These are phyloP conservation scores for Lottia scabra DNA, from an alignment of 2,888 invertebrate genomes.

Conservation along the genomic window DNA sequence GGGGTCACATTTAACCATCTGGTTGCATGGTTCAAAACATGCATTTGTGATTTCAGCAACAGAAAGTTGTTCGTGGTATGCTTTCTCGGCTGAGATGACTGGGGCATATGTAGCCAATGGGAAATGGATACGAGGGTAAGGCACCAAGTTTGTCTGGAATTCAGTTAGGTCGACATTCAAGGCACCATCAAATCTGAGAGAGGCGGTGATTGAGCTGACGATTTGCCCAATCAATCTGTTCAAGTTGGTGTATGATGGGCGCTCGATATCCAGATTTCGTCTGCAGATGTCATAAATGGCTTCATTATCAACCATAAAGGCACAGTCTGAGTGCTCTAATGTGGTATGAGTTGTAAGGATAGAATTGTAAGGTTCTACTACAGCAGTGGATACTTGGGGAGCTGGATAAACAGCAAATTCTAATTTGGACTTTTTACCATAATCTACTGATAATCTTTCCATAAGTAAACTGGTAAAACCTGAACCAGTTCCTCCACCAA, in stretches of 20 bases:
- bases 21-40: constrained; percentile 1
- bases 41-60: constrained; percentile 1
- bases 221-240: background rate
- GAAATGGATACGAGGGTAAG: background rate
- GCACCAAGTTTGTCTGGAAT: background rate
- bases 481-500: background rate
- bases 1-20: constrained; percentile 1
- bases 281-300: background rate
- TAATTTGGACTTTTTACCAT: background rate
- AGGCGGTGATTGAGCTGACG: background rate
- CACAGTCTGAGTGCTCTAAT: background rate
- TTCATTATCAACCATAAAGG: constrained; percentile 3
- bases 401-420: constrained; percentile 4
- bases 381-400: background rate
- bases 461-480: background rate
- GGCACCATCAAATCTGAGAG: constrained; percentile 1
- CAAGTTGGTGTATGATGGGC: background rate
- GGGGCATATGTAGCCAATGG: background rate
- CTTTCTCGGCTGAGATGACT: background rate
- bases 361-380: background rate
- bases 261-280: background rate
- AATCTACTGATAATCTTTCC: background rate
- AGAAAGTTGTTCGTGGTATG: background rate
- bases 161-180: background rate
- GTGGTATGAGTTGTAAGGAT: background rate